Evolutionary conservation across 2,888 invertebrate species (phyloP), one percentile per base, ranked within the genome.

Genomic region (Alitta virens): DNA sequence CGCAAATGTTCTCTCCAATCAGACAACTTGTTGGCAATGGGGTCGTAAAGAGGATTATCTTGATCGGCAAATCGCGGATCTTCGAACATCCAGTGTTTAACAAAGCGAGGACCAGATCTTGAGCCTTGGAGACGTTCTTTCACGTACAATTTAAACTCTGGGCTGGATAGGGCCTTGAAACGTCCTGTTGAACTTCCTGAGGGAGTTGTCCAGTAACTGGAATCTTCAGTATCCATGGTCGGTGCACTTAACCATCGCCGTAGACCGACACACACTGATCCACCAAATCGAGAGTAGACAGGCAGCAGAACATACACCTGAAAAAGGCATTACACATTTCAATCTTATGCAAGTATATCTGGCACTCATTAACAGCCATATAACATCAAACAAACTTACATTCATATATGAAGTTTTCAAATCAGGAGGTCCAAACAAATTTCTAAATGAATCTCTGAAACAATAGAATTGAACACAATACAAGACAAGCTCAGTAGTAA

Each of bases 281-380:
- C 74, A 21, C 74, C 74, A 67, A 75, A 75, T 40, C 70, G 68
- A 56, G 72, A 64, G 65, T 70, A 75, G 12, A 75, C 66, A 12
- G 74, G 74, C 58, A 70, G 68, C 46, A 74, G 63, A 49, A 74
- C 67, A 62, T 74, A 74, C 14, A 75, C 74, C 75, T 75, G 68
- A 2, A 71, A 66, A 50, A 46, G 7, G n/a, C n/a, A 7, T 18
- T 18, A 46, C n/a, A 18, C 46, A 40, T 16, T 40, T 9, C 16
- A 12, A 12, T 16, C 9, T 16, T 40, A 40, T 16, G 16, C 9
- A 12, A 12, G 9, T 18, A n/a, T 53, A 14, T 27, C n/a, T 16
- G 7, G 16, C n/a, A 42, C 38, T 25, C 16, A 14, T n/a, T n/a
- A n/a, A n/a, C n/a, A n/a, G 33, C 5, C 33, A 33, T 33, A 33